A percentile compares a stretch with the other conserved stretches of the same genome.
Conservation (phyloP, 2,888 invertebrate genomes). For the Podotricha telesiphe region DNA sequence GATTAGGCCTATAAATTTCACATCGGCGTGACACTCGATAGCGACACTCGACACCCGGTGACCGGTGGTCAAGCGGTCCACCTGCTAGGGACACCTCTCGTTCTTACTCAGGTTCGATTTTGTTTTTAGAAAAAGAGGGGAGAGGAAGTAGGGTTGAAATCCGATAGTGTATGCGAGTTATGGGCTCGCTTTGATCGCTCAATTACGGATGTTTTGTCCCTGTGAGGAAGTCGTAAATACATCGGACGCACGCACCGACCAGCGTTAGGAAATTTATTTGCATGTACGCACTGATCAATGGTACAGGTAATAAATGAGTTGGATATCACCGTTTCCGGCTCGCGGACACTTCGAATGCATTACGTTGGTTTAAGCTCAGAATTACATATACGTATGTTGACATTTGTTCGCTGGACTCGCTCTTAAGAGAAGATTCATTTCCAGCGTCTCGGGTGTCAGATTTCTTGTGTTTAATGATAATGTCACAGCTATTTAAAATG, state of each 20-base stretch:
- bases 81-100: conserved; percentile 59
- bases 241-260: conserved; percentile 44
- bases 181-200: conserved; percentile 72
- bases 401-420: neutral
- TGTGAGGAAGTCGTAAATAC: conserved; percentile 77
- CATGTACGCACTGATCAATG: conserved; percentile 43
- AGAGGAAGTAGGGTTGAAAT: conserved; percentile 63
- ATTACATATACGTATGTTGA: conserved; percentile 13
- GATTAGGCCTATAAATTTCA: conserved; percentile 67
- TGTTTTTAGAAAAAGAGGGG: conserved; percentile 36
- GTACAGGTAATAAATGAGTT: conserved; percentile 38
- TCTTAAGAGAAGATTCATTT: conserved; percentile 16
- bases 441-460: conserved; percentile 19
- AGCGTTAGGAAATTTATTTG: conserved; percentile 46
- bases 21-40: conserved; percentile 56
- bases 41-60: conserved; percentile 64
- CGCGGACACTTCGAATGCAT: conserved; percentile 27
- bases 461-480: conserved; percentile 25
- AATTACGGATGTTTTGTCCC: conserved; percentile 73
- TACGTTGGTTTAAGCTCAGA: conserved; percentile 5
- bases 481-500: conserved; percentile 26
- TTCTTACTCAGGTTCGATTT: conserved; percentile 1
- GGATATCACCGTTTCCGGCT: conserved; percentile 38
- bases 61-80: conserved; percentile 75
- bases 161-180: conserved; percentile 73